Evolutionary conservation across 1,140 invertebrate species (phyloP), one percentile per base, ranked within the genome.

Genomic region (Drosophila ercepeae): DNA sequence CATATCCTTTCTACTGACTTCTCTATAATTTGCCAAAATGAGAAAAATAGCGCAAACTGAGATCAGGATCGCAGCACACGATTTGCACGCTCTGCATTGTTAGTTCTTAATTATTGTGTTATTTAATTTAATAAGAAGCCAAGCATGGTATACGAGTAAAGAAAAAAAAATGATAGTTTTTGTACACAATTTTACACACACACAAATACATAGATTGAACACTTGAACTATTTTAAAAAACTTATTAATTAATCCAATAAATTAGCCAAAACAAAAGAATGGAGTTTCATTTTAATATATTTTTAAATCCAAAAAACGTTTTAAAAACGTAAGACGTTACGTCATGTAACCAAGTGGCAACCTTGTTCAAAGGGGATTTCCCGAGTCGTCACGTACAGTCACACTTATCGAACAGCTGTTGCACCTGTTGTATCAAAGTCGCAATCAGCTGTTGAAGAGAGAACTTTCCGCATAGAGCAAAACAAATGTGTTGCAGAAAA

Each of bases 191-290:
- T 54, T 53, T 59, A 75, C 61, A 81, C 44, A 63, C 54, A 73
- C 64, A 75, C 57, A 16, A 5, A 32, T 32, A 32, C 13, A 39
- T 39, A 39, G 36, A 84, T 71, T 49, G 14, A 60, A 78, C 67
- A 68, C 50, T 69, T 52, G 51, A 83, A 75, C 61, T 84, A 79
- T 84, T 84, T 84, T 84, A 86, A 86, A 88, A 70, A 81, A 77
- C 77, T 67, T 72, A 81, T 81, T 77, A 39, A 84, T 79, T 79
- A 84, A 88, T 63, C 82, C 72, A 86, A 88, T 88, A 88, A 88
- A 86, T 46, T 81, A 81, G 82, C 76, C 72, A 84, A 82, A 86
- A 74, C 39, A 60, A 48, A 46, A 13, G 41, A 14, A 42, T 8
- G 0, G 1, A 4, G 3, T 16, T 44, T 36, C 45, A 23, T 14